Evolutionary conservation across 2,888 invertebrate genomes (phyloP).

Genomic region (Acronicta psi): DNA sequence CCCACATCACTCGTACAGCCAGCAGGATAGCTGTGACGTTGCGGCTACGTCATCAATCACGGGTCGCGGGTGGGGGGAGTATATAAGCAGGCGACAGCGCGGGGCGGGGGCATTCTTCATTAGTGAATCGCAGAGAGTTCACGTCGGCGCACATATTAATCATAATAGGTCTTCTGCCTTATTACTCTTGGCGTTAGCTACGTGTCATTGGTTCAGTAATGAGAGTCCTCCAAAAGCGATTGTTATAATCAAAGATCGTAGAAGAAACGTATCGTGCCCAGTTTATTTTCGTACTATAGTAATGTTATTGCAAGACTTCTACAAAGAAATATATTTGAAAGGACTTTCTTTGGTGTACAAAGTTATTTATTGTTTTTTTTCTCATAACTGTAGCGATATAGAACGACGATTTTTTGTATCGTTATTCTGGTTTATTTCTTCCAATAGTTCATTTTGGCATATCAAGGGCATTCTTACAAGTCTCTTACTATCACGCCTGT

Average conservation of each 20-base stretch:
- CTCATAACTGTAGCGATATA: background rate
- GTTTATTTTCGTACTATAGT: slow-evolving; percentile 8
- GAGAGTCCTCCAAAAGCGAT: slow-evolving; percentile 44
- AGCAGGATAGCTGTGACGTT: slow-evolving; percentile 70
- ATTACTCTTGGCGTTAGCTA: slow-evolving; percentile 62
- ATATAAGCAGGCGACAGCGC: slow-evolving; percentile 66
- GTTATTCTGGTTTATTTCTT: background rate
- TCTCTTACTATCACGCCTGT: too few species aligned
- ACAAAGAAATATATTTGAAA: background rate
- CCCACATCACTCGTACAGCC: slow-evolving; percentile 72
- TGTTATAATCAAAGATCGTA: slow-evolving; percentile 59
- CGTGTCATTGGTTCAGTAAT: slow-evolving; percentile 61
- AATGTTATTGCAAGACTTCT: slow-evolving; percentile 7
- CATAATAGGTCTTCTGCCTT: slow-evolving; percentile 67
- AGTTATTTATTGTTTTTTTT: slow-evolving; percentile 18
- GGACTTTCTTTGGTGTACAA: slow-evolving; percentile 7
- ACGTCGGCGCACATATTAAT: slow-evolving; percentile 76
- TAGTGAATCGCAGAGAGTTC: slow-evolving; percentile 69
- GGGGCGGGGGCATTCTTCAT: slow-evolving; percentile 77
- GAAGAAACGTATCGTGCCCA: slow-evolving; percentile 20
- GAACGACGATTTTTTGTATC: slow-evolving; percentile 2
- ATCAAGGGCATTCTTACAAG: too few species aligned
- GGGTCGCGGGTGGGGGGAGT: slow-evolving; percentile 60
- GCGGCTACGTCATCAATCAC: slow-evolving; percentile 82
- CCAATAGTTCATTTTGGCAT: too few species aligned